Conservation (phyloP, 1,140 invertebrate genomes). For the Euborellia annulipes region DNA sequence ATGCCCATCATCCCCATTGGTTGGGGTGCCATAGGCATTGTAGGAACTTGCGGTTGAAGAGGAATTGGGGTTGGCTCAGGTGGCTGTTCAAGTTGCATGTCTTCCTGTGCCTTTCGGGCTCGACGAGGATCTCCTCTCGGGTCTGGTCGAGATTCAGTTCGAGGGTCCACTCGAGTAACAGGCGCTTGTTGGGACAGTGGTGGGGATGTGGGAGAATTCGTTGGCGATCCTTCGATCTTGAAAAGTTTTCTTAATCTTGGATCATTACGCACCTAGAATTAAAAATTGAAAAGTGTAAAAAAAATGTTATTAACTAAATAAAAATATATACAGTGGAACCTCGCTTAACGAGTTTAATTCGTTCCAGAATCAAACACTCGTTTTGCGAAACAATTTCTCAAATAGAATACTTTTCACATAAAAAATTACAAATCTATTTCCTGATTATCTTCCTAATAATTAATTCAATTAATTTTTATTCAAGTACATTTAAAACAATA, state of each 20-base stretch:
- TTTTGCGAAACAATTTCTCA: too few relatives aligned
- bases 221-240: constrained; percentile 38
- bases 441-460: too few relatives aligned
- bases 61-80: constrained; percentile 28
- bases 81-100: constrained; percentile 34
- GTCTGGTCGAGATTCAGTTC: constrained; percentile 27
- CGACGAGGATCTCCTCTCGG: constrained; percentile 36
- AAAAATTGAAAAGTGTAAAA: constrained; percentile 17
- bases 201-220: constrained; percentile 27
- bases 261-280: constrained; percentile 50
- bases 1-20: constrained; percentile 24
- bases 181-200: constrained; percentile 37
- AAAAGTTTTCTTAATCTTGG: constrained; percentile 57
- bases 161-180: constrained; percentile 28
- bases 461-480: too few relatives aligned
- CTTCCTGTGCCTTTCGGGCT: constrained; percentile 34
- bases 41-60: constrained; percentile 29
- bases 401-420: too few relatives aligned
- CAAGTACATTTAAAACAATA: too few relatives aligned
- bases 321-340: too few relatives aligned
- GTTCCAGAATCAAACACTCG: too few relatives aligned
- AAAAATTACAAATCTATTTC: too few relatives aligned
- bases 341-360: too few relatives aligned
- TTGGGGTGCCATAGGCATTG: constrained; percentile 30
- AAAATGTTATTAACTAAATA: not conserved